Conservation (phyloP, 1,140 invertebrate genomes). For the Drosophila melanogaster region Release_6_plus_ISO1_MT NT_037436.4:7758001-7758500, state of each 20-base stretch:
- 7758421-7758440: no score
- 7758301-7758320: conserved; percentile 88
- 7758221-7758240: conserved; percentile 89
- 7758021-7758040: conserved; percentile 88
- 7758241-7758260: conserved; percentile 70
- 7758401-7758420: no score
- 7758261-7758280: conserved; percentile 54
- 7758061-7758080: conserved; percentile 86
- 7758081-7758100: conserved; percentile 90
- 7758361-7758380: conserved; percentile 74
- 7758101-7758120: conserved; percentile 87
- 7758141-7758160: conserved; percentile 12
- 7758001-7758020: background rate
- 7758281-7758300: conserved; percentile 87
- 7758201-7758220: conserved; percentile 84
- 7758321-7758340: conserved; percentile 86
- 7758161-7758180: conserved; percentile 82
- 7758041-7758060: conserved; percentile 86
- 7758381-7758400: background rate
- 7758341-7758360: conserved; percentile 75
- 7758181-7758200: conserved; percentile 85
- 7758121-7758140: background rate
- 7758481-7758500: no score
- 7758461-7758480: no score
- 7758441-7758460: background rate